Evolutionary conservation across 2,797 vertebrate genomes (phyloP).

Genomic region (Poeciliopsis gracilis): DNA sequence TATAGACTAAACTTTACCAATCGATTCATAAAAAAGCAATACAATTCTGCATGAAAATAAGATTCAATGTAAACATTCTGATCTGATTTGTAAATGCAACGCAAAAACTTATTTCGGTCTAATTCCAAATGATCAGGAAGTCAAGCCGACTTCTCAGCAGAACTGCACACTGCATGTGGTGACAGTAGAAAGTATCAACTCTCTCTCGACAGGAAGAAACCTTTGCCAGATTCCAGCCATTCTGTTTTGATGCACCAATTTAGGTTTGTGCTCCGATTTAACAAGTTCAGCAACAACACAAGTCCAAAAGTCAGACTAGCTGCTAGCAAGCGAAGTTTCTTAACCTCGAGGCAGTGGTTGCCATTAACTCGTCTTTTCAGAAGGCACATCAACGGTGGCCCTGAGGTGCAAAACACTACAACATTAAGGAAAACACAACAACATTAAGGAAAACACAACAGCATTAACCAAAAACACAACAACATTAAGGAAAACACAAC

Average conservation of each 20-base stretch:
- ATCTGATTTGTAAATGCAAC: not conserved
- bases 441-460: too few relatives aligned
- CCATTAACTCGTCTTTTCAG: not conserved
- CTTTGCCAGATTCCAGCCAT: not conserved
- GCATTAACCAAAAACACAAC: too few relatives aligned
- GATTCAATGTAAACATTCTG: not conserved
- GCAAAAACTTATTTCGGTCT: not conserved
- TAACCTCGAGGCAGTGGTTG: not conserved
- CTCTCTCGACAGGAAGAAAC: not conserved
- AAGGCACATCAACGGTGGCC: too few relatives aligned
- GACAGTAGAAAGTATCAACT: not conserved
- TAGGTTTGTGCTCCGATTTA: not conserved
- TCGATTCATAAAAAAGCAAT: not conserved
- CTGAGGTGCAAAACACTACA: too few relatives aligned
- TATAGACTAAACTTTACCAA: not conserved
- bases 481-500: too few relatives aligned
- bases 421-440: too few relatives aligned
- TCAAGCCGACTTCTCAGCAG: not conserved
- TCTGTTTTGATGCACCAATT: not conserved
- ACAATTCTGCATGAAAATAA: not conserved
- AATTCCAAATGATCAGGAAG: not conserved
- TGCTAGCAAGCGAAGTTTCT: not conserved
- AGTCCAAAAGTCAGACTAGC: not conserved
- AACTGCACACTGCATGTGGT: not conserved
- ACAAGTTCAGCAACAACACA: not conserved